Conservation (phyloP, 2,797 vertebrate genomes). For the Esox masquinongy region DNA sequence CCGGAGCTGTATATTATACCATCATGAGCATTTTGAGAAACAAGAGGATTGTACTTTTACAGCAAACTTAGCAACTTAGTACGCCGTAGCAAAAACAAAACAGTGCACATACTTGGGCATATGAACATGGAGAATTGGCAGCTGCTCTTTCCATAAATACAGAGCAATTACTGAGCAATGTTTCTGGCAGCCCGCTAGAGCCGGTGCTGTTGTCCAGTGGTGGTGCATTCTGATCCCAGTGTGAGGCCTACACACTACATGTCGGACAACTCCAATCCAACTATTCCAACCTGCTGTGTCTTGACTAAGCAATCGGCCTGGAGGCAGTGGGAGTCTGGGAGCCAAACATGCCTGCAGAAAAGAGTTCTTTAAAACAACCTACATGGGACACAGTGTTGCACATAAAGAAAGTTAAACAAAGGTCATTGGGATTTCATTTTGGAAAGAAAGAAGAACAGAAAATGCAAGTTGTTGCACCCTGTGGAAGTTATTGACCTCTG, state of each 20-base stretch:
- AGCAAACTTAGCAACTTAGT: slow-evolving; percentile 6
- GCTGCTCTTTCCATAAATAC: slow-evolving; percentile 53
- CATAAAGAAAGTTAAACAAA: neutral
- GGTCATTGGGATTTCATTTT: neutral
- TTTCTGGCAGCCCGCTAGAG: slow-evolving; percentile 29
- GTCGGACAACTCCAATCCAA: slow-evolving; percentile 38
- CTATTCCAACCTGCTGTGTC: slow-evolving; percentile 49
- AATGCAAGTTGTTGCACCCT: neutral
- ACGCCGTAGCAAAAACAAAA: slow-evolving; percentile 14
- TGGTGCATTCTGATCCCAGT: slow-evolving; percentile 65
- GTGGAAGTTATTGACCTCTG: neutral
- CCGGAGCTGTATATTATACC: too few species aligned
- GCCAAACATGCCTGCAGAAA: slow-evolving; percentile 25
- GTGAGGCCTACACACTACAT: slow-evolving; percentile 50
- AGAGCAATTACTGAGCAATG: slow-evolving; percentile 43
- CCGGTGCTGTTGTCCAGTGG: slow-evolving; percentile 43
- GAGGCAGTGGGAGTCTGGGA: slow-evolving; percentile 20
- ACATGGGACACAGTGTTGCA: neutral
- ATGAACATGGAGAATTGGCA: slow-evolving; percentile 39
- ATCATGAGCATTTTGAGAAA: slow-evolving; percentile 3
- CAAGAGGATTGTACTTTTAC: neutral
- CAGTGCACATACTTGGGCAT: slow-evolving; percentile 11
- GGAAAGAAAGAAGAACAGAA: neutral
- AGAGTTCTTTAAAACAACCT: neutral
- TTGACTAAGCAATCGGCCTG: slow-evolving; percentile 42